A percentile compares a stretch with the other conserved stretches of the same genome.
Evolutionary conservation across 1,140 invertebrate genomes (phyloP).

Genomic region (Meloidogyne floridensis): DNA sequence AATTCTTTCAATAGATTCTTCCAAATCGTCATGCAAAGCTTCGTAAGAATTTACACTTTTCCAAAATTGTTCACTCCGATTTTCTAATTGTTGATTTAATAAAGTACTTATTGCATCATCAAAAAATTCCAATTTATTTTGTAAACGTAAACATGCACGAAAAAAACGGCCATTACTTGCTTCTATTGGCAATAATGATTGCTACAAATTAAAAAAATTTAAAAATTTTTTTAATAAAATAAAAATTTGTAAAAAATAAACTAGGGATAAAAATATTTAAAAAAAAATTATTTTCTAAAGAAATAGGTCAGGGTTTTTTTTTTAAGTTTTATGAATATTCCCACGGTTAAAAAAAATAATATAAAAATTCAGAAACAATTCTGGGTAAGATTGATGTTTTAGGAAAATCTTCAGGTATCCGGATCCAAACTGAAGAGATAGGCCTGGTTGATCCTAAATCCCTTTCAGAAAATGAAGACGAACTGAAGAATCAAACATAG

Average conservation of each 20-base stretch:
- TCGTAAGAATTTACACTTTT: constrained; percentile 61
- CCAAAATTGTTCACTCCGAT: constrained; percentile 64
- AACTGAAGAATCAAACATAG: too few relatives aligned
- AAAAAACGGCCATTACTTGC: constrained; percentile 52
- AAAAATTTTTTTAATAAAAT: not conserved
- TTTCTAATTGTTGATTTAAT: constrained; percentile 57
- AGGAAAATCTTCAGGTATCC: too few relatives aligned
- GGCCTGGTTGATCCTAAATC: too few relatives aligned
- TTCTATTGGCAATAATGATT: constrained; percentile 31
- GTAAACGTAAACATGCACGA: constrained; percentile 51
- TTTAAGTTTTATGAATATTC: too few relatives aligned
- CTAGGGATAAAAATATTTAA: too few relatives aligned
- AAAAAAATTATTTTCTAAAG: too few relatives aligned
- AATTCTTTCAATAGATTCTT: constrained; percentile 33
- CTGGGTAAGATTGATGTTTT: too few relatives aligned
- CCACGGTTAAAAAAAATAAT: too few relatives aligned
- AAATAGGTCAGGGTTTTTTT: too few relatives aligned
- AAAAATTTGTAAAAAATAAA: not conserved
- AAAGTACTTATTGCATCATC: constrained; percentile 59
- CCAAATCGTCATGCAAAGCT: constrained; percentile 55
- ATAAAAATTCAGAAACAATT: too few relatives aligned
- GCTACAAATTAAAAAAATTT: not conserved
- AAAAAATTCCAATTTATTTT: constrained; percentile 55
- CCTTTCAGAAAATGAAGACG: too few relatives aligned
- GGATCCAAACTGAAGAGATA: too few relatives aligned